phyloP scores from a whole-genome alignment of 2,888 invertebrate species.

The Erannis defoliaria region DNA sequence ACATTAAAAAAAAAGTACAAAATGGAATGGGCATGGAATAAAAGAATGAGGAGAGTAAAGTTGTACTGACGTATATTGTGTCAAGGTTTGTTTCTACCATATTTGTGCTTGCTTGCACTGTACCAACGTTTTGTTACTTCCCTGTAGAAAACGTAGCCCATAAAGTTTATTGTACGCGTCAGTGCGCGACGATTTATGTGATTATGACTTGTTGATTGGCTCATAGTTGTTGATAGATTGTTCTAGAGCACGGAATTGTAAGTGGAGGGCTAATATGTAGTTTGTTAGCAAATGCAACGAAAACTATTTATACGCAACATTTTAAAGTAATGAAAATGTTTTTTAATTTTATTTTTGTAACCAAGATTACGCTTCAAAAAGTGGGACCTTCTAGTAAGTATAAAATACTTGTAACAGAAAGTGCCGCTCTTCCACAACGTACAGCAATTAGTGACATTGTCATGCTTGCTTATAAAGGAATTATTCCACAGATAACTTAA shows the following conservation, averaged over 20 bases:
- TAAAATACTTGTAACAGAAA: no score
- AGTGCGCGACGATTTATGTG: constrained; percentile 49
- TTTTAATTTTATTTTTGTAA: not conserved
- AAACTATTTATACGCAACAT: not conserved
- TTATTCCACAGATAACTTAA: no score
- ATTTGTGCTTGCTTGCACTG: constrained; percentile 8
- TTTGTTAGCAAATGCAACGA: not conserved
- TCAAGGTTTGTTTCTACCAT: constrained; percentile 10
- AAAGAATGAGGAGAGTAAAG: not conserved
- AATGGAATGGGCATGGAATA: no score
- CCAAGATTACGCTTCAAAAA: no score
- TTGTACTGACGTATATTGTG: not conserved
- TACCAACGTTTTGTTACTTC: constrained; percentile 44
- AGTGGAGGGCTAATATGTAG: not conserved
- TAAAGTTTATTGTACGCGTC: constrained; percentile 54
- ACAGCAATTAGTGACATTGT: no score
- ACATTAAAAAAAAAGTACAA: no score
- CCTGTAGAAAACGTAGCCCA: constrained; percentile 54
- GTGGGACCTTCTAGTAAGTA: no score
- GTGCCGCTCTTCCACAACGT: no score
- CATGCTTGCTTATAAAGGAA: no score
- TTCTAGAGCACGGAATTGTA: constrained; percentile 42
- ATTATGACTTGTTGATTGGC: constrained; percentile 52
- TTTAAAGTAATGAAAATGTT: not conserved
- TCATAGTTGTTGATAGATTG: constrained; percentile 53